A percentile compares a stretch with the other conserved stretches of the same genome.
Conservation (phyloP, 2,888 invertebrate species). For the Ptychoptera contaminata region DNA sequence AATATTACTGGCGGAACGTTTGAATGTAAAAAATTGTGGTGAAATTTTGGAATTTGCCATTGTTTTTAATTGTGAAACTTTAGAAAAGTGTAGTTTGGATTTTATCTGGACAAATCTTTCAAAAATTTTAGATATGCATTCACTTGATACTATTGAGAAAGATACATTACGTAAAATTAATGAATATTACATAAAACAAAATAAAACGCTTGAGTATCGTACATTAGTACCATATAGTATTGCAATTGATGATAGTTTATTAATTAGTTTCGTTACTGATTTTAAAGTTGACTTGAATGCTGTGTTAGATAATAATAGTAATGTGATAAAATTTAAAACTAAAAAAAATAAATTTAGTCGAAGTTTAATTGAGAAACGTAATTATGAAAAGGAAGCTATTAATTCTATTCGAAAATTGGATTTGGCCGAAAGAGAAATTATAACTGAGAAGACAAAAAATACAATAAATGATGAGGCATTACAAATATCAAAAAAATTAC, state of each 20-base stretch:
- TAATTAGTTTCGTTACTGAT: slow-evolving; percentile 28
- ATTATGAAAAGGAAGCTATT: slow-evolving; percentile 27
- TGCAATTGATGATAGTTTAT: slow-evolving; percentile 42
- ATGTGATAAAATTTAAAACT: slow-evolving; percentile 20
- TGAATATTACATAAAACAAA: slow-evolving; percentile 47
- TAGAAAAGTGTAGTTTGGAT: slow-evolving; percentile 58
- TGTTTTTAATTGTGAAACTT: slow-evolving; percentile 56
- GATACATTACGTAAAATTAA: slow-evolving; percentile 46
- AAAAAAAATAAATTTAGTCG: slow-evolving; percentile 12
- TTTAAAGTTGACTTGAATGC: slow-evolving; percentile 32
- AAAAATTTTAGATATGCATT: slow-evolving; percentile 49
- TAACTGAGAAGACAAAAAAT: slow-evolving; percentile 6
- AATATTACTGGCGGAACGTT: slow-evolving; percentile 41
- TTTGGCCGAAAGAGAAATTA: slow-evolving; percentile 13
- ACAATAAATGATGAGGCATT: slow-evolving; percentile 11
- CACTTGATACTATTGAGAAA: slow-evolving; percentile 46
- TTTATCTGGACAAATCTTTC: slow-evolving; percentile 63
- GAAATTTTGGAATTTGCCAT: slow-evolving; percentile 61
- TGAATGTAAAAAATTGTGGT: slow-evolving; percentile 59
- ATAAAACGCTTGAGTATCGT: slow-evolving; percentile 40
- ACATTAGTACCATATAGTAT: slow-evolving; percentile 52
- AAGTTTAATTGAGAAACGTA: slow-evolving; percentile 18
- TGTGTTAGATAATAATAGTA: slow-evolving; percentile 20
- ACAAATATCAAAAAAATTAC: slow-evolving; percentile 11
- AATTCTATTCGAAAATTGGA: slow-evolving; percentile 21